Conservation (phyloP, 92 coral and sea anemone species). For the Porites divaricata region DNA sequence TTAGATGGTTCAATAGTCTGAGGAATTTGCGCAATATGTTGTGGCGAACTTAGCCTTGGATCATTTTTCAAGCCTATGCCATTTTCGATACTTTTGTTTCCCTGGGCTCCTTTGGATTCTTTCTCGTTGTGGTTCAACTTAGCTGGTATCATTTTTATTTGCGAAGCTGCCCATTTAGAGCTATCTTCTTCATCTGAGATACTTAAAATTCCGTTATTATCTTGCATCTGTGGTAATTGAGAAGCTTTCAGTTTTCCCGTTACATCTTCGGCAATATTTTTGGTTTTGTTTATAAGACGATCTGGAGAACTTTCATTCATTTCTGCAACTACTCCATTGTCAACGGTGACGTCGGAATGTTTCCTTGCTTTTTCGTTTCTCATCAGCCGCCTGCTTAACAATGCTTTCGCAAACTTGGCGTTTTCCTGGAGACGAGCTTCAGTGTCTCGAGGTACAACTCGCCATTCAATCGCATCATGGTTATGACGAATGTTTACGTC, state of each 20-base stretch:
- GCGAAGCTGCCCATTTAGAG: slow-evolving; percentile 41
- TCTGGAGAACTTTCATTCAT: neutral
- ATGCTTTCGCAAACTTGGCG: neutral
- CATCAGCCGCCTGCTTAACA: neutral
- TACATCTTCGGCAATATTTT: neutral
- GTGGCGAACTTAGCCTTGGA: neutral
- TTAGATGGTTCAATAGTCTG: neutral
- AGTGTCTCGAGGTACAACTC: neutral
- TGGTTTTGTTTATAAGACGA: neutral
- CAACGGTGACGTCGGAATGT: slow-evolving; percentile 1
- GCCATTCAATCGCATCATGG: neutral
- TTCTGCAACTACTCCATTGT: neutral
- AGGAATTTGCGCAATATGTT: neutral
- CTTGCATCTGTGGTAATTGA: neutral
- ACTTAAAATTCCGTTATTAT: slow-evolving; percentile 44
- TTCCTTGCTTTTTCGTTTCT: neutral
- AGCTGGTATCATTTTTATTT: slow-evolving; percentile 14
- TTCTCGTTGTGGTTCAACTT: neutral
- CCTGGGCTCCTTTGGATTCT: neutral
- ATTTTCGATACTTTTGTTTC: neutral
- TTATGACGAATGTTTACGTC: neutral
- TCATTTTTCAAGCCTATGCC: neutral
- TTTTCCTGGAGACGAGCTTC: neutral
- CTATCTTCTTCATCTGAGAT: slow-evolving; percentile 49
- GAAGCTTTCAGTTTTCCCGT: neutral